Conservation (phyloP, 2,888 invertebrate species). For the Ectobius pallidus region DNA sequence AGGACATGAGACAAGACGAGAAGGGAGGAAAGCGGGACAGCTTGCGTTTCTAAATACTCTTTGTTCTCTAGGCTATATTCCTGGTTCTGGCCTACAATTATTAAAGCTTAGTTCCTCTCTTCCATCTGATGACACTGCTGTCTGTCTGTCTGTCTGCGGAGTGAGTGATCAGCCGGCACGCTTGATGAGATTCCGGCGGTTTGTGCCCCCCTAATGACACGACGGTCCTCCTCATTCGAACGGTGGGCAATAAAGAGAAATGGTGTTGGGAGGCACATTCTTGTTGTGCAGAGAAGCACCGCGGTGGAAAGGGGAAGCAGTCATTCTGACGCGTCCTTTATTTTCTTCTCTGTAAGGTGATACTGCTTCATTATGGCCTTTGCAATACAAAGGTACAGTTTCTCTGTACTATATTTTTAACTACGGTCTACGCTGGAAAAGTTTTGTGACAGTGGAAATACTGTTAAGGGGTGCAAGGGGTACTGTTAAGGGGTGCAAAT, state of each 20-base stretch:
- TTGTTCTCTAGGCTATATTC: conserved; percentile 10
- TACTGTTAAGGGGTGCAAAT: too few species aligned
- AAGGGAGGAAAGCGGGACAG: too few species aligned
- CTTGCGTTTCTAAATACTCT: neutral
- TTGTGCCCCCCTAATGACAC: conserved; percentile 35
- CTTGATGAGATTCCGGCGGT: conserved; percentile 40
- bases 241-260: conserved; percentile 34
- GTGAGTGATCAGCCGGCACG: conserved; percentile 27
- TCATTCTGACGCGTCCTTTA: neutral
- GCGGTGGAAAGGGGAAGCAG: neutral
- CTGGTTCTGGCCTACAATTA: conserved; percentile 12
- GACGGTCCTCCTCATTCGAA: conserved; percentile 15
- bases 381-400: neutral
- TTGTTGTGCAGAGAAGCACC: neutral
- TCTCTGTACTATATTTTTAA: too few species aligned
- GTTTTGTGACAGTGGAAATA: too few species aligned
- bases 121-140: conserved; percentile 15
- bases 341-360: neutral
- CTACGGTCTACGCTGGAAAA: too few species aligned
- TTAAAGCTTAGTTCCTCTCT: conserved; percentile 12
- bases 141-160: neutral
- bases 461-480: too few species aligned
- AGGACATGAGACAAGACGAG: too few species aligned
- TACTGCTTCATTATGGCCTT: neutral
- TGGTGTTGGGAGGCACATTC: conserved; percentile 23